These are phyloP conservation scores for Paralvinella palmiformis DNA, from an alignment of 1,140 invertebrate species.

Conservation along the genomic window DNA sequence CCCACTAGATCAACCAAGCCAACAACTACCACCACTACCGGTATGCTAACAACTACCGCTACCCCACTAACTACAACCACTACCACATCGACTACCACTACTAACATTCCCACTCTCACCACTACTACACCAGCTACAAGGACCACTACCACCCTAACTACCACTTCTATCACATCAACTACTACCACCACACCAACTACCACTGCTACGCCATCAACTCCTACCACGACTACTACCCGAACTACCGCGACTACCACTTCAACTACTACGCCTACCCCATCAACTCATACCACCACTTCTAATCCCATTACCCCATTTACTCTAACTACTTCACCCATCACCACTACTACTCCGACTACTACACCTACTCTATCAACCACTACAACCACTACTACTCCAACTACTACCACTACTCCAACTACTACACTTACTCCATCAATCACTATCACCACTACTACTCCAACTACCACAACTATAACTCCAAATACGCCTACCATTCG, in stretches of 20 bases:
- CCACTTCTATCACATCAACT: neutral
- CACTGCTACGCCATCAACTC: neutral
- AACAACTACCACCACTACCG: neutral
- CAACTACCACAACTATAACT: constrained; percentile 1
- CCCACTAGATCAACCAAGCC: neutral
- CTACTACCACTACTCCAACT: neutral
- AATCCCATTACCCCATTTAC: too few relatives aligned
- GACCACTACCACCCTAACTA: neutral
- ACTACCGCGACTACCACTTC: neutral
- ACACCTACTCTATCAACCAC: neutral
- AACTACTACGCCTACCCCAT: neutral
- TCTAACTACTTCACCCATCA: too few relatives aligned
- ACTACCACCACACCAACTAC: neutral
- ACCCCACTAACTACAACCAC: neutral
- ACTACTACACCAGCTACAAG: neutral
- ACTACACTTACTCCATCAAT: neutral
- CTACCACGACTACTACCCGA: neutral
- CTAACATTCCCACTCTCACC: neutral
- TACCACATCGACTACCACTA: neutral
- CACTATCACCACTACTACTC: too few relatives aligned
- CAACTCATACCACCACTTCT: neutral
- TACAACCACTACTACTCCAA: neutral
- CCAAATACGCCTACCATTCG: neutral
- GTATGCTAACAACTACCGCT: neutral
- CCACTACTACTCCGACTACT: neutral